phyloP scores from a whole-genome alignment of 2,888 invertebrate species.

The Microchrysa polita region DNA sequence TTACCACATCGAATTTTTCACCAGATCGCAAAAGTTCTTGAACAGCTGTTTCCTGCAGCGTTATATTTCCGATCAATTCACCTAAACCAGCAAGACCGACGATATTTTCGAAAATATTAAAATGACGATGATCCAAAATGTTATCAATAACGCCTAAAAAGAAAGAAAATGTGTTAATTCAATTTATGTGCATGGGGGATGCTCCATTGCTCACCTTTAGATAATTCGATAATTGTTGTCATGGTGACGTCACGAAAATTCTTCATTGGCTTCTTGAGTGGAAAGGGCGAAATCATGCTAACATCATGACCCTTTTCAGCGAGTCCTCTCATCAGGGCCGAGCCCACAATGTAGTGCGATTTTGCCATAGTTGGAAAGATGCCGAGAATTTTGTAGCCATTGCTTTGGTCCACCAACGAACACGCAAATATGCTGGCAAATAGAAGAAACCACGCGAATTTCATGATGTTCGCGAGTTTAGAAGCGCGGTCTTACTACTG shows the following conservation, averaged over 20 bases:
- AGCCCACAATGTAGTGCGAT: conserved; percentile 58
- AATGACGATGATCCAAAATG: neutral
- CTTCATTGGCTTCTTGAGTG: conserved; percentile 47
- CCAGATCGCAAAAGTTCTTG: conserved; percentile 52
- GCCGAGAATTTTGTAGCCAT: conserved; percentile 35
- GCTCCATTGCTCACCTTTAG: conserved; percentile 28
- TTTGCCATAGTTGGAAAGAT: conserved; percentile 48
- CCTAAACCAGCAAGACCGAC: conserved; percentile 53
- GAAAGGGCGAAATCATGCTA: conserved; percentile 56
- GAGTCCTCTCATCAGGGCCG: conserved; percentile 58
- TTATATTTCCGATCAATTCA: conserved; percentile 52
- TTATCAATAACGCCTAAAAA: no score
- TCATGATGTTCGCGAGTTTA: neutral
- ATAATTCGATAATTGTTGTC: conserved; percentile 44
- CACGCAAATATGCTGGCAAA: neutral
- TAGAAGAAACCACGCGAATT: neutral
- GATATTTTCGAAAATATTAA: neutral
- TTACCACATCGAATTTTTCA: conserved; percentile 56
- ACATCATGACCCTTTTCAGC: conserved; percentile 58
- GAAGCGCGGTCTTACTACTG: no score
- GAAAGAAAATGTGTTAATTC: no score
- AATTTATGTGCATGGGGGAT: no score
- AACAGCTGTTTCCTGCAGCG: conserved; percentile 54
- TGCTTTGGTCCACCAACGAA: neutral
- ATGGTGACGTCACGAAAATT: conserved; percentile 51